Evolutionary conservation across 2,888 invertebrate genomes (phyloP).

Genomic region (Cartodere bifasciata): DNA sequence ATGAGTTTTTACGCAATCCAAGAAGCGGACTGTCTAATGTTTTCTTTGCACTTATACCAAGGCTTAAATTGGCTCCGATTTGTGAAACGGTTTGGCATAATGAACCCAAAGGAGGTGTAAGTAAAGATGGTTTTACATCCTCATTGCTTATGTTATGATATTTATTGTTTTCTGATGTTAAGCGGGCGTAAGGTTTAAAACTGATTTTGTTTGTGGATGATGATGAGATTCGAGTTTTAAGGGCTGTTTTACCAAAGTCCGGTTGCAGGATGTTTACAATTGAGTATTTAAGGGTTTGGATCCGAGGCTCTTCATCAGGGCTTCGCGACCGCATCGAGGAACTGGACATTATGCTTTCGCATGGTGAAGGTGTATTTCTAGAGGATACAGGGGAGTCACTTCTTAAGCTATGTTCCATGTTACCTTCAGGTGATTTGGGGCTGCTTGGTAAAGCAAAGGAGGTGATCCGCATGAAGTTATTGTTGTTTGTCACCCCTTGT

Average conservation of each 20-base stretch:
- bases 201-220: constrained; percentile 39
- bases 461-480: constrained; percentile 39
- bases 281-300: constrained; percentile 54
- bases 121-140: too few relatives aligned
- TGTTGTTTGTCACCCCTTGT: constrained; percentile 27
- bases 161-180: constrained; percentile 27
- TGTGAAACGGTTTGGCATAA: too few relatives aligned
- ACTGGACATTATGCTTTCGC: constrained; percentile 29
- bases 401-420: constrained; percentile 9
- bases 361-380: constrained; percentile 21
- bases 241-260: constrained; percentile 56
- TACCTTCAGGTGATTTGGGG: constrained; percentile 21
- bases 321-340: constrained; percentile 25
- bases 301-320: too few relatives aligned
- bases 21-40: too few relatives aligned
- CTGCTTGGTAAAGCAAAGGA: constrained; percentile 31
- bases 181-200: constrained; percentile 45
- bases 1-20: too few relatives aligned
- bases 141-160: constrained; percentile 20
- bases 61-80: too few relatives aligned
- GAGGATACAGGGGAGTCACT: constrained; percentile 8
- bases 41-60: too few relatives aligned
- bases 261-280: constrained; percentile 67
- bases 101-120: too few relatives aligned
- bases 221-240: constrained; percentile 37